Evolutionary conservation across 2,797 vertebrate genomes (phyloP).

Genomic region (Kryptolebias ocellatus): DNA sequence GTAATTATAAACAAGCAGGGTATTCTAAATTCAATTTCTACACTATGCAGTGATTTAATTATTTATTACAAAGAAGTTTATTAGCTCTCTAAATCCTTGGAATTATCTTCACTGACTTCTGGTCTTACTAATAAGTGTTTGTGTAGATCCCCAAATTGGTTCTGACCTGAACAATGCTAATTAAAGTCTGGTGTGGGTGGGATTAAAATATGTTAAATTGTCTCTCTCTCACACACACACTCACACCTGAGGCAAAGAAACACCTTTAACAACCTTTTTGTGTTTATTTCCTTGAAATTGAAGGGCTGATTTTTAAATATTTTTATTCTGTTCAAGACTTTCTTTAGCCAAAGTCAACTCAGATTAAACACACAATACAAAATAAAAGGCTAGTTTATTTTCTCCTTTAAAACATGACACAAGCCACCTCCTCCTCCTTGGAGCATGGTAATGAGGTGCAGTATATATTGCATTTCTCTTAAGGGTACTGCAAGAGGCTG

Average conservation of each 20-base stretch:
- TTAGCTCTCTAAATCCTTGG: constrained; percentile 32
- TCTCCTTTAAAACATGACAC: not conserved
- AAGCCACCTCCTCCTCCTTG: not conserved
- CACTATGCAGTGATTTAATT: not conserved
- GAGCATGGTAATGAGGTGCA: constrained; percentile 9
- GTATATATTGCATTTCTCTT: constrained; percentile 4
- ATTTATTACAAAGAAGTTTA: constrained; percentile 16
- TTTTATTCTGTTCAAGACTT: not conserved
- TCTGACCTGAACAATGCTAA: constrained; percentile 30
- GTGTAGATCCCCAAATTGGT: constrained; percentile 7
- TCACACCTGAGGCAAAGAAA: constrained; percentile 4
- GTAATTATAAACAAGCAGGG: constrained; percentile 3
- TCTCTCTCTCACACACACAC: not conserved
- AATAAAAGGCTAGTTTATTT: not conserved
- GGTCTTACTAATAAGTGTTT: not conserved
- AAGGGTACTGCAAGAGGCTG: constrained; percentile 14
- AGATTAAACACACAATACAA: not conserved
- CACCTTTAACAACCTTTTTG: not conserved
- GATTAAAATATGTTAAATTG: constrained; percentile 20
- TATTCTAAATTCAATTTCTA: constrained; percentile 15
- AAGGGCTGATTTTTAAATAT: constrained; percentile 3
- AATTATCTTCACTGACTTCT: constrained; percentile 16
- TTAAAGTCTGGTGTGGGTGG: constrained; percentile 31
- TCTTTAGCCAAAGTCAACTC: not conserved
- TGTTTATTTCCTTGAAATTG: constrained; percentile 19